phyloP scores from a whole-genome alignment of 2,113 vertebrate genomes.

The Hipposideros armiger region DNA sequence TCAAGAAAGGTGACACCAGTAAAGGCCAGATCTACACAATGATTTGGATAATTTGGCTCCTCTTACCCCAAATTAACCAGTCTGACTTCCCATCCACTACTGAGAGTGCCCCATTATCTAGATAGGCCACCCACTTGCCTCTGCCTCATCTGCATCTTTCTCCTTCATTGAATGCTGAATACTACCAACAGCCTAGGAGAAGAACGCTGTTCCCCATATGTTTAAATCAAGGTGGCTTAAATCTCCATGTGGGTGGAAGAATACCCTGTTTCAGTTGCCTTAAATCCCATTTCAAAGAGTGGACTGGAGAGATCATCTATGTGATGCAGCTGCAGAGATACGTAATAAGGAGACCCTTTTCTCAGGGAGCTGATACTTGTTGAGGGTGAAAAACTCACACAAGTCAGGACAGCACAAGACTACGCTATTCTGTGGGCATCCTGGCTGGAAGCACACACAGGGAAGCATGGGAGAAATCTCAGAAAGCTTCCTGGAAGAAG shows the following conservation, averaged over 20 bases:
- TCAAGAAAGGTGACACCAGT: not conserved
- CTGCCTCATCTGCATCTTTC: not conserved
- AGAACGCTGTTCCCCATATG: slow-evolving; percentile 19
- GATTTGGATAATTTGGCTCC: slow-evolving; percentile 8
- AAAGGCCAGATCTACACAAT: not conserved
- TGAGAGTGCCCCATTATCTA: not conserved
- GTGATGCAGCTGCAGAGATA: not conserved
- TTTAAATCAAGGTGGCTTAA: slow-evolving; percentile 23
- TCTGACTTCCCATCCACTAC: not conserved
- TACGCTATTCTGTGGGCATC: not conserved
- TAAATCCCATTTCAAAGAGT: slow-evolving; percentile 46
- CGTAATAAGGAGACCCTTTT: not conserved
- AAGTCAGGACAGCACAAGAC: not conserved
- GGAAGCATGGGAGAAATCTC: slow-evolving; percentile 26
- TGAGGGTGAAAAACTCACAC: not conserved
- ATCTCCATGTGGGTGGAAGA: not conserved
- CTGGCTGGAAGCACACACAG: not conserved
- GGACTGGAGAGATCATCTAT: not conserved
- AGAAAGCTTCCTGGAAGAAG: slow-evolving; percentile 48
- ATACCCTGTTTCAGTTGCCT: not conserved
- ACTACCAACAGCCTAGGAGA: not conserved
- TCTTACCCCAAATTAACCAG: not conserved
- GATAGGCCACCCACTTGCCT: not conserved
- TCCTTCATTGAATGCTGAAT: not conserved
- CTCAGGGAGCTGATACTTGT: not conserved